A percentile compares a stretch with the other conserved stretches of the same genome.
Conservation (phyloP, 2,797 vertebrate species). For the Acomys russatus region DNA sequence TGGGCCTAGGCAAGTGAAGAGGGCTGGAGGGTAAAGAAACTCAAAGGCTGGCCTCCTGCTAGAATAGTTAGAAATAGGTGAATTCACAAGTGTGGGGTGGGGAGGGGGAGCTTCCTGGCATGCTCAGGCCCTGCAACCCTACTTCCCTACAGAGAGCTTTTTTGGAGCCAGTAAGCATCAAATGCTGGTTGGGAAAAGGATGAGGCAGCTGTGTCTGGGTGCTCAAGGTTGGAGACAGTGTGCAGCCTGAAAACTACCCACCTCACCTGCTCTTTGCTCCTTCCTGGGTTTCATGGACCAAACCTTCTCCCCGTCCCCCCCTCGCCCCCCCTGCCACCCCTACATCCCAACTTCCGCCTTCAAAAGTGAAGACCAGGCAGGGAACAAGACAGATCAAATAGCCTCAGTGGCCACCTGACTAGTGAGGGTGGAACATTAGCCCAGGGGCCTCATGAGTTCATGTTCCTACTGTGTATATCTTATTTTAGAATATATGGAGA, state of each 20-base stretch:
- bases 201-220: background rate
- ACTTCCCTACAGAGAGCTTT: background rate
- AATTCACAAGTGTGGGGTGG: rapidly evolving
- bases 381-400: too few relatives aligned
- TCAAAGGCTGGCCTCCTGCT: background rate
- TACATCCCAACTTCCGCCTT: background rate
- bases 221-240: background rate
- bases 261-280: background rate
- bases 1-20: background rate
- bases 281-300: background rate
- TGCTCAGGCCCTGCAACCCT: background rate
- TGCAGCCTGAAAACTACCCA: background rate
- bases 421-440: background rate
- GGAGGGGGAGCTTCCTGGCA: background rate
- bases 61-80: background rate
- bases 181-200: background rate
- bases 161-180: background rate
- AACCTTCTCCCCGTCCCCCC: background rate
- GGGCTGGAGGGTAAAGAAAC: background rate
- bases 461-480: background rate
- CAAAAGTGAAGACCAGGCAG: background rate
- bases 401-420: background rate
- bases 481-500: background rate
- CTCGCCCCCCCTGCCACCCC: too few relatives aligned
- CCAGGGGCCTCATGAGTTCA: background rate